Conservation (phyloP, 2,888 invertebrate genomes). For the Mimas tiliae region DNA sequence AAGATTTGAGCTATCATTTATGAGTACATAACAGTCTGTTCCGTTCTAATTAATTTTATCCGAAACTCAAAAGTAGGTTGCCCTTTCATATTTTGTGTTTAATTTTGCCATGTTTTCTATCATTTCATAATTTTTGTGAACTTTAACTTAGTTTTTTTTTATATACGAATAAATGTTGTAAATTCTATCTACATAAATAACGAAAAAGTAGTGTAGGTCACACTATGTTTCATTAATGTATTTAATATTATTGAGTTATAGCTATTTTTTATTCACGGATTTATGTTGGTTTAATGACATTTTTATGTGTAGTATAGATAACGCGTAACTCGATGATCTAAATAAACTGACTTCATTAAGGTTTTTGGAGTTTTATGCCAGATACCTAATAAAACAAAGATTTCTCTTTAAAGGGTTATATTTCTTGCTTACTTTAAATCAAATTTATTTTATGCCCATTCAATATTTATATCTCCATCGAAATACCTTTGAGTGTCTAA, state of each 20-base stretch:
- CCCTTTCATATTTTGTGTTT: constrained; percentile 33
- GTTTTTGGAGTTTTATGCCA: no score
- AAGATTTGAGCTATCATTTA: constrained; percentile 43
- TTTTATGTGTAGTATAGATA: neutral
- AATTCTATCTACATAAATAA: no score
- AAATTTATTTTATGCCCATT: no score
- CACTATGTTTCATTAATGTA: neutral
- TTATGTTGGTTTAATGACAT: neutral
- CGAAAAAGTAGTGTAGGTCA: neutral
- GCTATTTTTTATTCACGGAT: neutral
- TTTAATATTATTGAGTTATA: neutral
- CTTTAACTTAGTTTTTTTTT: neutral
- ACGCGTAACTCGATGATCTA: no score
- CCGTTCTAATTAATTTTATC: constrained; percentile 49
- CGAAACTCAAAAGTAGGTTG: constrained; percentile 43
- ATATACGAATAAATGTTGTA: neutral
- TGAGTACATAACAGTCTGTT: constrained; percentile 45
- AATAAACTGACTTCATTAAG: no score
- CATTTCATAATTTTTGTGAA: neutral
- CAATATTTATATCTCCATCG: neutral
- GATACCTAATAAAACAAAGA: no score
- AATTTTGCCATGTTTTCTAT: neutral
- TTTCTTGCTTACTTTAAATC: neutral
- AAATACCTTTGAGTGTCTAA: neutral
- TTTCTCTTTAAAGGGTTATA: neutral